phyloP scores from a whole-genome alignment of 1,140 invertebrate genomes.

The Drosophila takahashii region DNA sequence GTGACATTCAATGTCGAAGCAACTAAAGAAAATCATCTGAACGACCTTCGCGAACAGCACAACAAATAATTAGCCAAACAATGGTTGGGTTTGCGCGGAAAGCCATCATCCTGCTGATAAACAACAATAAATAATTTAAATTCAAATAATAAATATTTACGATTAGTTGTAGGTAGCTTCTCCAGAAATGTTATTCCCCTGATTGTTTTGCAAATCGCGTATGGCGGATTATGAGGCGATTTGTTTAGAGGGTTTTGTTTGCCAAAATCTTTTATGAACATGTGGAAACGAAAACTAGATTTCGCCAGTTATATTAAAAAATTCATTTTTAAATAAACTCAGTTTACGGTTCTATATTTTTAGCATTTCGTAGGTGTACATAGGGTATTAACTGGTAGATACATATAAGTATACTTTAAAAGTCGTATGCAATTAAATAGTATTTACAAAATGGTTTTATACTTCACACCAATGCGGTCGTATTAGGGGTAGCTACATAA shows the following conservation, averaged over 20 bases:
- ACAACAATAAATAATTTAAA: constrained; percentile 66
- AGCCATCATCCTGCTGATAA: constrained; percentile 30
- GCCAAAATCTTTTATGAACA: constrained; percentile 42
- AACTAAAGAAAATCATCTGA: constrained; percentile 12
- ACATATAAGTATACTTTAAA: constrained; percentile 39
- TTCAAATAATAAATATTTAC: constrained; percentile 70
- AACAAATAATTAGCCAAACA: constrained; percentile 34
- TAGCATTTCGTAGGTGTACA: constrained; percentile 44
- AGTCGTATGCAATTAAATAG: constrained; percentile 40
- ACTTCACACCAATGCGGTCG: constrained; percentile 25
- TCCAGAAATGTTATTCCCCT: constrained; percentile 25
- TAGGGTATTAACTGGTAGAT: constrained; percentile 44
- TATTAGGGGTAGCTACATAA: constrained; percentile 23
- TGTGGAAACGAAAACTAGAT: constrained; percentile 24
- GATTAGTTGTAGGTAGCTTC: constrained; percentile 16
- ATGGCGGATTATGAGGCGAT: constrained; percentile 13
- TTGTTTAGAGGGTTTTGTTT: constrained; percentile 28
- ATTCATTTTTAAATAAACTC: constrained; percentile 46
- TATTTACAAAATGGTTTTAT: constrained; percentile 58
- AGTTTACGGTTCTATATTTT: constrained; percentile 63
- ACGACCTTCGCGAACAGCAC: constrained; percentile 32
- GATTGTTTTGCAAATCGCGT: constrained; percentile 44
- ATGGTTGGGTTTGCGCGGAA: neutral
- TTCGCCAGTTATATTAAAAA: constrained; percentile 11
- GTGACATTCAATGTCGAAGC: constrained; percentile 50